Evolutionary conservation across 2,113 vertebrate species (phyloP).

Genomic region (Ovis canadensis): DNA sequence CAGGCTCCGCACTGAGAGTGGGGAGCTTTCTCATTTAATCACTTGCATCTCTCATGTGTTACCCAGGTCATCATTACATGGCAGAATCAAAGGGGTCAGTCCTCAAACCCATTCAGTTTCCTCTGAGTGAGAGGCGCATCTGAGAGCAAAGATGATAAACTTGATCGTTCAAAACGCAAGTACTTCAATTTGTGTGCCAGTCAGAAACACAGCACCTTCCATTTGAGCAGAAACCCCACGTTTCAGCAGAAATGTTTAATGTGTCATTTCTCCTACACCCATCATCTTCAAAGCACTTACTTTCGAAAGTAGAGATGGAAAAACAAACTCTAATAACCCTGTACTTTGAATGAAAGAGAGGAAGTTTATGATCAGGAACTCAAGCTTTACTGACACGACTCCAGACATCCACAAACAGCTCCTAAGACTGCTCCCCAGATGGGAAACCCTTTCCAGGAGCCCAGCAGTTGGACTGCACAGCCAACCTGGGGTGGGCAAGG

Average conservation of each 20-base stretch:
- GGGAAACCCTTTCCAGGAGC: not conserved
- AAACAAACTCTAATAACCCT: constrained; percentile 30
- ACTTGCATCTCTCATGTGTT: not conserved
- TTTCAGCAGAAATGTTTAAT: constrained; percentile 50
- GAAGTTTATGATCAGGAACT: constrained; percentile 15
- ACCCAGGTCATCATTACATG: not conserved
- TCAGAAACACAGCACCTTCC: constrained; percentile 18
- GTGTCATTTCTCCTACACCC: not conserved
- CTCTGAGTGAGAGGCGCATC: not conserved
- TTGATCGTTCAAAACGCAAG: not conserved
- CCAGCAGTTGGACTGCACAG: no score
- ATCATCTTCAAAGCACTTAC: constrained; percentile 33
- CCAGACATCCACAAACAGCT: not conserved
- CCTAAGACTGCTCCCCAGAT: not conserved
- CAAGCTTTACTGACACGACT: not conserved
- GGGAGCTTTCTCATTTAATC: not conserved
- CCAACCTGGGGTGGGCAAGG: not conserved
- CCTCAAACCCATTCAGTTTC: not conserved
- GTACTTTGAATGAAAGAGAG: not conserved
- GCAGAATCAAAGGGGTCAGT: not conserved
- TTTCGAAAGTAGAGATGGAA: not conserved
- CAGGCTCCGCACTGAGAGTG: fast-evolving
- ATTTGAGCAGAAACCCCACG: constrained; percentile 23
- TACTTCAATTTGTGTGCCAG: constrained; percentile 10
- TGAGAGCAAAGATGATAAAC: not conserved